Conservation (phyloP, 2,113 vertebrate species). For the Misgurnus mizolepis region DNA sequence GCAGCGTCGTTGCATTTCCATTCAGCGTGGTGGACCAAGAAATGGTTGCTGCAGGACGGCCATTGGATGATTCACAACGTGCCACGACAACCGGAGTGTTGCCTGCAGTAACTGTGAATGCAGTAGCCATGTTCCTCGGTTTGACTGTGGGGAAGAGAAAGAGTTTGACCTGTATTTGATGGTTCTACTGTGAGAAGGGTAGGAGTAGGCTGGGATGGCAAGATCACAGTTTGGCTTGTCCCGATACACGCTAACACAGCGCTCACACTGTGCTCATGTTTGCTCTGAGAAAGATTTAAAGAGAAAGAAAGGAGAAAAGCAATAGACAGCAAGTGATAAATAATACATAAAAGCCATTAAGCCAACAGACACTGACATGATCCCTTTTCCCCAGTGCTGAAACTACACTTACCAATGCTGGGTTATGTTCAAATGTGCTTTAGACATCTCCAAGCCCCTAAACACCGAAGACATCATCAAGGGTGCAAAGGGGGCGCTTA, state of each 20-base stretch:
- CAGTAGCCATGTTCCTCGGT: slow-evolving; percentile 71
- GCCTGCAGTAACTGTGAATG: slow-evolving; percentile 65
- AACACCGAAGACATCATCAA: too few relatives aligned
- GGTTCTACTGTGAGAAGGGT: slow-evolving; percentile 24
- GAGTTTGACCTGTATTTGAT: slow-evolving; percentile 39
- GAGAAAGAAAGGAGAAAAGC: slow-evolving; percentile 50
- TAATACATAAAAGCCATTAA: slow-evolving; percentile 61
- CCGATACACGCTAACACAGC: slow-evolving; percentile 46
- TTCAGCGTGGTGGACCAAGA: slow-evolving; percentile 73
- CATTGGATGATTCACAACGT: slow-evolving; percentile 74
- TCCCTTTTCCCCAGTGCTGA: slow-evolving; percentile 9
- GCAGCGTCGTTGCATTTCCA: slow-evolving; percentile 60
- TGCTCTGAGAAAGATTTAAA: slow-evolving; percentile 60
- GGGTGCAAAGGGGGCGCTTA: too few relatives aligned
- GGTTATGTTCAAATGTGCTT: too few relatives aligned
- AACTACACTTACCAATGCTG: not conserved
- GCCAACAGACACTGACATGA: slow-evolving; percentile 30
- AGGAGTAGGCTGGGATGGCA: slow-evolving; percentile 55
- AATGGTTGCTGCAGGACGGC: slow-evolving; percentile 77
- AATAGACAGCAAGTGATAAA: slow-evolving; percentile 53
- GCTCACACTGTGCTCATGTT: slow-evolving; percentile 41
- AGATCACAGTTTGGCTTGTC: slow-evolving; percentile 59
- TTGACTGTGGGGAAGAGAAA: slow-evolving; percentile 70
- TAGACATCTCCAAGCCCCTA: too few relatives aligned
- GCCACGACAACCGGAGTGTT: slow-evolving; percentile 68